Conservation (phyloP, 2,888 invertebrate species). For the Chalcosyrphus nemorum region DNA sequence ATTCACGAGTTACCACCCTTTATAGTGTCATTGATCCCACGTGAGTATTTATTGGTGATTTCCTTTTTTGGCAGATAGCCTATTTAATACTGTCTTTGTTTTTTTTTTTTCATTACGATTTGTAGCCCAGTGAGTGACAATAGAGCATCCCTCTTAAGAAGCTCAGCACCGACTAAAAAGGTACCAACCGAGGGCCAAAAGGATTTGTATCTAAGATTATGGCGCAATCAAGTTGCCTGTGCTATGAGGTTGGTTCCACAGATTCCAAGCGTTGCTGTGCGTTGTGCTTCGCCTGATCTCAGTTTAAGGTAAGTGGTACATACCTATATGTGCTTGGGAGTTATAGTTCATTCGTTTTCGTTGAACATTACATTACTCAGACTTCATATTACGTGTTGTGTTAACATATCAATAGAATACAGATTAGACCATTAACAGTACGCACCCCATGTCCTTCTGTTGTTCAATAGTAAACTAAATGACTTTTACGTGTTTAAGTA, state of each 20-base stretch:
- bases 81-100: conserved; percentile 40
- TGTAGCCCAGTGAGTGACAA: conserved; percentile 97
- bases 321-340: background rate
- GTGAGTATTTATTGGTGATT: conserved; percentile 83
- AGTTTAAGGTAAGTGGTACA: conserved; percentile 88
- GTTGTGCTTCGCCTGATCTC: conserved; percentile 96
- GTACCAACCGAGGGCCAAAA: conserved; percentile 92
- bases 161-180: conserved; percentile 93
- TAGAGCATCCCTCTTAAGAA: conserved; percentile 94
- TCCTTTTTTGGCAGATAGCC: background rate
- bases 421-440: conserved; percentile 16
- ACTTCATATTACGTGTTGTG: conserved; percentile 45
- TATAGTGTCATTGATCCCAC: conserved; percentile 97
- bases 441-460: conserved; percentile 22
- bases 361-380: conserved; percentile 52
- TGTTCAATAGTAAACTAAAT: conserved; percentile 10
- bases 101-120: conserved; percentile 57
- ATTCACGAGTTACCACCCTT: conserved; percentile 93
- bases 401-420: conserved; percentile 33
- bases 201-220: conserved; percentile 97
- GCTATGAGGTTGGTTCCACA: conserved; percentile 98
- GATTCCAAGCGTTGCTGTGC: conserved; percentile 91
- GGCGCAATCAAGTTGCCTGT: conserved; percentile 98
- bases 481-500: conserved; percentile 1
- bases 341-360: conserved; percentile 27